Evolutionary conservation across 2,113 vertebrate species (phyloP).

Genomic region (Reinhardtius hippoglossoides): DNA sequence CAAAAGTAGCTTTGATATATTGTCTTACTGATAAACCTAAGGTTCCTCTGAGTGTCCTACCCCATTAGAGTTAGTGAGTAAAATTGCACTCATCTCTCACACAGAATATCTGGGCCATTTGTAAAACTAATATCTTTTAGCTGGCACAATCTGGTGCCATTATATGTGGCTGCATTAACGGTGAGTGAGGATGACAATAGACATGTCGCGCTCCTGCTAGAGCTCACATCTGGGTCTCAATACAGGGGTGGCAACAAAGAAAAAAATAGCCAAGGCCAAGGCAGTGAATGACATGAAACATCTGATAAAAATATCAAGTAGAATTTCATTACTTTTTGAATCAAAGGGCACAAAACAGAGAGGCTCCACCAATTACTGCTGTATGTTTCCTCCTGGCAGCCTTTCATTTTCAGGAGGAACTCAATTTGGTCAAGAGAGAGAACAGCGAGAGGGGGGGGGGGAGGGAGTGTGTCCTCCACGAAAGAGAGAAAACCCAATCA

Average conservation of each 20-base stretch:
- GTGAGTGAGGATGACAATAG: conserved; percentile 42
- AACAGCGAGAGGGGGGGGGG: conserved; percentile 5
- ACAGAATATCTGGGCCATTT: conserved; percentile 43
- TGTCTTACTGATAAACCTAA: conserved; percentile 46
- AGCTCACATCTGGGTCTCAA: conserved; percentile 23
- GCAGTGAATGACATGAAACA: conserved; percentile 38
- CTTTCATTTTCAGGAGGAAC: conserved; percentile 71
- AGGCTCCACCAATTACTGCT: conserved; percentile 62
- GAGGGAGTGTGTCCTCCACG: conserved; percentile 44
- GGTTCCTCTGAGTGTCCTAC: conserved; percentile 47
- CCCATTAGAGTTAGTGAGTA: conserved; percentile 40
- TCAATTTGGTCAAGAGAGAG: conserved; percentile 65
- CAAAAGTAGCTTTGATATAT: conserved; percentile 59
- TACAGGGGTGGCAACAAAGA: conserved; percentile 23
- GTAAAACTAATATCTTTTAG: conserved; percentile 57
- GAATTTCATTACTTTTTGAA: conserved; percentile 75
- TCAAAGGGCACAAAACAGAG: conserved; percentile 71
- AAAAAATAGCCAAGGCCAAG: conserved; percentile 1
- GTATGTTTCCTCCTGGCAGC: conserved; percentile 57
- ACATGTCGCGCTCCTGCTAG: conserved; percentile 33
- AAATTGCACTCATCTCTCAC: conserved; percentile 62
- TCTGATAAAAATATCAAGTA: conserved; percentile 66
- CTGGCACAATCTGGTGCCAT: conserved; percentile 47
- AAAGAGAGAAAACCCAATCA: conserved; percentile 78
- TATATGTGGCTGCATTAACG: conserved; percentile 46